These are phyloP conservation scores for Anagrus nilaparvatae DNA, from an alignment of 1,140 invertebrate species.

Conservation along the genomic window DNA sequence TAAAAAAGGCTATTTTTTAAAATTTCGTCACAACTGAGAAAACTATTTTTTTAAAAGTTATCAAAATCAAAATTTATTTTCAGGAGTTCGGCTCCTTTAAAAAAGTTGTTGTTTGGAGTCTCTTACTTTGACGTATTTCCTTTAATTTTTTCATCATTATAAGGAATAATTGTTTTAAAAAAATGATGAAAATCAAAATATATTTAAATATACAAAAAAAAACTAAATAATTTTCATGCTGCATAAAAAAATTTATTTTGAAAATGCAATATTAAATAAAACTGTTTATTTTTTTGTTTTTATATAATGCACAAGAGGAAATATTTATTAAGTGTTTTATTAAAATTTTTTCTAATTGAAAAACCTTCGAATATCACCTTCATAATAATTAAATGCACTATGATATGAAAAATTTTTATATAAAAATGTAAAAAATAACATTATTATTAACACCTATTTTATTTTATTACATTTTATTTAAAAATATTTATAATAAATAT, in stretches of 20 bases:
- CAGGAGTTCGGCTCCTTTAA: too few relatives aligned
- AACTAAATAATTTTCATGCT: not conserved
- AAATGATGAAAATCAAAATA: not conserved
- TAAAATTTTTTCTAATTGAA: slow-evolving; percentile 6
- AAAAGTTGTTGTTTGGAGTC: too few relatives aligned
- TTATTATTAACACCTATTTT: not conserved
- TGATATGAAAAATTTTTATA: not conserved
- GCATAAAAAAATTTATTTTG: slow-evolving; percentile 4
- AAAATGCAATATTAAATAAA: slow-evolving; percentile 2
- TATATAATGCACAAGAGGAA: too few relatives aligned
- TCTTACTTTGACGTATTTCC: too few relatives aligned
- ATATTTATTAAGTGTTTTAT: too few relatives aligned
- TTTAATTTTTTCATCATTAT: too few relatives aligned
- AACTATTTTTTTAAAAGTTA: too few relatives aligned
- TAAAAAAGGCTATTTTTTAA: too few relatives aligned
- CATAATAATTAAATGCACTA: not conserved
- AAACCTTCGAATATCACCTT: slow-evolving; percentile 10
- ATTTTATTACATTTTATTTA: not conserved
- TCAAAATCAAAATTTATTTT: too few relatives aligned
- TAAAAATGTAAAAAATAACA: not conserved
- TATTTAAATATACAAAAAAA: not conserved
- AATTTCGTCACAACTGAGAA: too few relatives aligned
- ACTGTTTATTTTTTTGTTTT: too few relatives aligned
- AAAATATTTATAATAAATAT: not conserved
- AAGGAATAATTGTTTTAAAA: not conserved